Evolutionary conservation across 2,888 invertebrate species (phyloP), one percentile per base, ranked within the genome.

Genomic region (Tuta absoluta): DNA sequence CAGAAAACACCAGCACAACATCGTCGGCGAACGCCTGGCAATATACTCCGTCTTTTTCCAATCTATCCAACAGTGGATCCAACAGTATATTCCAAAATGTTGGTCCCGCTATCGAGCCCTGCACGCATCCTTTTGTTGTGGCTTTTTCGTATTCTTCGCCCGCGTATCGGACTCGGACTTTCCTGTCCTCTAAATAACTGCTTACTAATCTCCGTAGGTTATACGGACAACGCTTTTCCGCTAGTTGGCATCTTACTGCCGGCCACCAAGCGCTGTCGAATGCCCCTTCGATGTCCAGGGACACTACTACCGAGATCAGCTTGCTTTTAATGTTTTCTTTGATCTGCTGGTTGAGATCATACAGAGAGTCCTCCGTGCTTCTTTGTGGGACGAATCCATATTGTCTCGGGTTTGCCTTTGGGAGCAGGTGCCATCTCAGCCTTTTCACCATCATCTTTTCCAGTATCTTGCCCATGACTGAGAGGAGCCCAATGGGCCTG

Each of bases 401-500:
- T 10, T 33, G 33, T 10, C 33, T 5, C 10, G 33, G 33, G 33
- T 33, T 33, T 10, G 33, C 33, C 8, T 33, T 33, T 33, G 33
- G 33, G 33, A 33, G 33, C 33, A 33, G 33, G 33, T 33, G 33
- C 33, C 33, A 33, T 33, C 33, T 33, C 33, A 33, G 10, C 10
- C 33, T 41, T 2, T 41, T 41, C 41, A 56, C 56, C 14, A 56
- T 1, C 23, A 56, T 23, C 21, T 56, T 56, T 24, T 56, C 56
- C 4, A 24, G 14, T 0, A 56, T 17, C n/a, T 59, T 63, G 14
- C 63, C 63, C 3, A 49, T 14, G 0, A 59, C 11, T 1, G 68
- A 63, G 11, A 59, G 11, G 21, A 63, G 24, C 1, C 58, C 59
- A 8, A 59, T 59, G 0, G 63, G 59, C 8, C 70, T 56, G 45